These are phyloP conservation scores for Dendrolimus kikuchii DNA, from an alignment of 1,140 invertebrate genomes.

Conservation along the genomic window DNA sequence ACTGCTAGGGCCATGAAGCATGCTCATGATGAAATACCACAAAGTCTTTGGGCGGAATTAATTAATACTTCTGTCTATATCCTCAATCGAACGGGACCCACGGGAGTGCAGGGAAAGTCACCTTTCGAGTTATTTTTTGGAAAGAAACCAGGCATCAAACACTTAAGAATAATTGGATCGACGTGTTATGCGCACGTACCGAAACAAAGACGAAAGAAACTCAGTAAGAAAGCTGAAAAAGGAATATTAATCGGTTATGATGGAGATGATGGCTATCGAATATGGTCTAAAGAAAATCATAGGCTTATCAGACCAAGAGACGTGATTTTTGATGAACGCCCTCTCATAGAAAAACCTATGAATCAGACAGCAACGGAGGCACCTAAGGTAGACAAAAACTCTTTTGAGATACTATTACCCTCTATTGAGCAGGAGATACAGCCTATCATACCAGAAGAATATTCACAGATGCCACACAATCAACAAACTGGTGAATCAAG, in stretches of 20 bases:
- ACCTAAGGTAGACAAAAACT: too few relatives aligned
- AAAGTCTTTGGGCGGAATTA: conserved; percentile 2
- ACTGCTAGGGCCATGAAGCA: background rate
- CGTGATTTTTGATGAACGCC: too few relatives aligned
- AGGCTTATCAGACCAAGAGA: too few relatives aligned
- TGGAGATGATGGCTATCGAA: background rate
- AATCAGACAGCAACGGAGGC: too few relatives aligned
- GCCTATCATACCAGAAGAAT: too few relatives aligned
- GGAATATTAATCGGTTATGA: conserved; percentile 4
- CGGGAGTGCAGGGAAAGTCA: background rate
- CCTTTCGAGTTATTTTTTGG: background rate
- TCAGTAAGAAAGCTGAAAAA: background rate
- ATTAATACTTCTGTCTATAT: background rate
- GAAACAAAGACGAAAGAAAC: background rate
- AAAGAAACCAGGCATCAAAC: background rate
- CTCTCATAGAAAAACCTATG: too few relatives aligned
- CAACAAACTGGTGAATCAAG: too few relatives aligned
- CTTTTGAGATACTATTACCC: too few relatives aligned
- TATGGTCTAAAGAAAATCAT: too few relatives aligned
- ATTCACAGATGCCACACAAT: too few relatives aligned
- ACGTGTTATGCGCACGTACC: conserved; percentile 1
- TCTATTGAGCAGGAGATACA: too few relatives aligned
- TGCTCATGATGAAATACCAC: background rate
- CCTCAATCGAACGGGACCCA: background rate
- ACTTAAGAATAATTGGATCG: background rate